Evolutionary conservation across 2,113 vertebrate species (phyloP), one percentile per base, ranked within the genome.

Genomic region (Ochotona curzoniae): DNA sequence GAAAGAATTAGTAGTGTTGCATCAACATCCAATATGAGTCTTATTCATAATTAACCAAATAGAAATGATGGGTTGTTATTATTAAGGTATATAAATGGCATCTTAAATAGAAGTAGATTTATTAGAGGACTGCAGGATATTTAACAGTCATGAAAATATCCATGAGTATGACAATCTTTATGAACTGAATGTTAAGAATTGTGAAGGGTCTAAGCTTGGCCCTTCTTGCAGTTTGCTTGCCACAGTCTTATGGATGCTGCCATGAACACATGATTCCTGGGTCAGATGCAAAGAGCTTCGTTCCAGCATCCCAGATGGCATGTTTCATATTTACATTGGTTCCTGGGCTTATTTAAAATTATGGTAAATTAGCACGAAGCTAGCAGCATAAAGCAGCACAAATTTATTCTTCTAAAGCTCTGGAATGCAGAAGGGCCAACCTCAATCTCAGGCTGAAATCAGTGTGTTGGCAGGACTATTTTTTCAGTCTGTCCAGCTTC

Each of bases 31-130:
- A 85, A 32, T 63, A 17, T 12, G 15, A 78, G 21, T 84, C 73
- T 60, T 87, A 78, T 76, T 67, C 35, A 82, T 60, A 85, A 81
- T 84, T 61, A 75, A 51, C 0, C 9, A 60, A 83, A 61, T 70
- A 51, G 61, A 83, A 78, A 64, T 12, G 5, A 63, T 83, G 11
- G 32, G 21, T 30, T 89, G 13, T 67, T 89, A 35, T 57, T 89
- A 64, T 73, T 92, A 90, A 78, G 49, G 10, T 90, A 38, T 76
- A 67, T 71, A 49, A 92, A 35, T 90, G 32, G 23, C 66, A 75
- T 61, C 60, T 95, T 84, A 82, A 60, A 86, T 83, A 89, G 32
- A 92, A 83, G 28, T 66, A 78, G 7, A 87, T 92, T 80, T 84
- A 71, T 38, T 28, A 87, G 21, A 89, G 87, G 54, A 80, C 30